phyloP scores from a whole-genome alignment of 2,888 invertebrate genomes.

The Ochropleura leucogaster region DNA sequence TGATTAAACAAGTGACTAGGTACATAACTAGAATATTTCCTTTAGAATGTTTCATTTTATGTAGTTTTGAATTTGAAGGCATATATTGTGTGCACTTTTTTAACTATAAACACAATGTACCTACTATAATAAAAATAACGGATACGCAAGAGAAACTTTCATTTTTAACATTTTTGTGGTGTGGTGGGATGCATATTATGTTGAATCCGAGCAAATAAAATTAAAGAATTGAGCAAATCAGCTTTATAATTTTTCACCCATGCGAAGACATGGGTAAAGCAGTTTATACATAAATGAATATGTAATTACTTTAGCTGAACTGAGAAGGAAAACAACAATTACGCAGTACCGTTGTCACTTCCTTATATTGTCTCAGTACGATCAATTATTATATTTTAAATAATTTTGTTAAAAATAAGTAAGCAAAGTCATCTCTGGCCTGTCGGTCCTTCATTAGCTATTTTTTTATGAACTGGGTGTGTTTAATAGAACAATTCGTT shows the following conservation, averaged over 20 bases:
- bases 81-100: background rate
- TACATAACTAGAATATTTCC: background rate
- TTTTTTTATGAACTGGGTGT: background rate
- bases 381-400: conserved; percentile 6
- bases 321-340: conserved; percentile 53
- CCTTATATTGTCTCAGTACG: conserved; percentile 39
- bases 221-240: conserved; percentile 12
- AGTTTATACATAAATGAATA: conserved; percentile 37
- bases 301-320: conserved; percentile 41
- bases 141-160: conserved; percentile 34
- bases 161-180: conserved; percentile 38
- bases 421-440: background rate
- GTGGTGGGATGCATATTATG: background rate
- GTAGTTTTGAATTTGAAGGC: background rate
- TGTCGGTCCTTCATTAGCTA: background rate
- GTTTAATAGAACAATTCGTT: background rate
- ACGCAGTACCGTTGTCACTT: conserved; percentile 40
- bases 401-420: background rate
- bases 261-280: conserved; percentile 11
- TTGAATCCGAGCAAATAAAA: background rate
- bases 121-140: background rate
- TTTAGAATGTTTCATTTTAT: background rate
- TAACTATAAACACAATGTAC: background rate
- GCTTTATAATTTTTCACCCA: conserved; percentile 12
- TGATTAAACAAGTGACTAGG: too few species aligned